Evolutionary conservation across 2,113 vertebrate genomes (phyloP), one percentile per base, ranked within the genome.

Genomic region (Pluvialis apricaria): DNA sequence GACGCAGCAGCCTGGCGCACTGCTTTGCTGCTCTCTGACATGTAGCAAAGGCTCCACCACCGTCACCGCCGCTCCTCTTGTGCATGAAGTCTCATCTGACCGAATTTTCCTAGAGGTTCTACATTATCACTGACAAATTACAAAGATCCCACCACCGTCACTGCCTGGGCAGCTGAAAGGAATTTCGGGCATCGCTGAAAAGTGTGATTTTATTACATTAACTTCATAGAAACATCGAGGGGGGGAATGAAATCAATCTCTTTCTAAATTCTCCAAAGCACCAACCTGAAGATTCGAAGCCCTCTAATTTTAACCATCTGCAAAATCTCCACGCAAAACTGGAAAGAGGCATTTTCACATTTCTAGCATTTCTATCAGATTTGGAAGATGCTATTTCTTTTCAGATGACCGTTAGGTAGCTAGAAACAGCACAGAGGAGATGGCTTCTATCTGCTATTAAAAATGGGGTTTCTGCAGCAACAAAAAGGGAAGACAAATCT

Each of bases 1-100:
- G 58, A 57, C 1, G 3, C 36, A 36, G 75, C 28, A 45, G 38
- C n/a, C 26, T 0, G 0, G 38, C 58, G 32, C 0, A 0, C 25
- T 58, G 21, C 64, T 77, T n/a, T 70, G 60, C 69, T 62, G 73
- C 36, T 71, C 62, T 40, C 52, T 69, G 69, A 65, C n/a, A 54
- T 0, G 2, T 6, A n/a, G 60, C 24, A 83, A 92, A 89, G 44
- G n/a, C 58, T 66, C 19, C 51, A 81, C 55, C 45, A 73, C 25
- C 38, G 31, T 6, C 71, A 32, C 8, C n/a, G 72, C 90, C 54
- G 49, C 40, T 62, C 26, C 25, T 60, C 52, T 42, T 4, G 2
- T 36, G 25, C n/a, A n/a, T 5, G 11, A 64, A 44, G 13, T 36
- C 76, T 32, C 26, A 52, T 19, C 57, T 70, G 52, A 31, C 44